Evolutionary conservation across 1,140 invertebrate genomes (phyloP).

Genomic region (Stegodyphus dumicola): DNA sequence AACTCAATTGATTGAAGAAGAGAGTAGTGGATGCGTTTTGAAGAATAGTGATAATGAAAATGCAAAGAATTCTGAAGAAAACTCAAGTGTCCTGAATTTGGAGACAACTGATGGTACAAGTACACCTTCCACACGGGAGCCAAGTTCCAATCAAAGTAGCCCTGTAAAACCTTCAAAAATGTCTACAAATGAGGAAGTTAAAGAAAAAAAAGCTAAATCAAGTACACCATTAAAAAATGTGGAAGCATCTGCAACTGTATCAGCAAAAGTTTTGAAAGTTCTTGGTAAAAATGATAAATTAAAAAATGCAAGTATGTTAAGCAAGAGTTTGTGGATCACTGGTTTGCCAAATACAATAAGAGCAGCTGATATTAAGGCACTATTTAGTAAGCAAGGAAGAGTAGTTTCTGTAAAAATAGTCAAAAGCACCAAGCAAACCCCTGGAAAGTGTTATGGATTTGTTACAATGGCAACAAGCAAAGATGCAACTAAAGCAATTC

Average conservation of each 20-base stretch:
- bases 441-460: constrained; percentile 92
- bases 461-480: constrained; percentile 90
- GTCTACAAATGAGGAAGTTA: neutral
- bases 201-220: neutral
- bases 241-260: neutral
- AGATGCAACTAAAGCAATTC: constrained; percentile 90
- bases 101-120: neutral
- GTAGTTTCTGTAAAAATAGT: constrained; percentile 95
- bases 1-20: neutral
- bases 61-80: neutral
- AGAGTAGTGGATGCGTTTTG: neutral
- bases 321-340: constrained; percentile 90
- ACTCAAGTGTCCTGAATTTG: neutral
- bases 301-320: constrained; percentile 1
- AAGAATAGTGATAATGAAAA: neutral
- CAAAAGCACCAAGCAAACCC: constrained; percentile 89
- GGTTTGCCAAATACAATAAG: constrained; percentile 87
- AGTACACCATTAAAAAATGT: neutral
- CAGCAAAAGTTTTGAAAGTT: constrained; percentile 42
- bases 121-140: neutral
- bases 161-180: neutral
- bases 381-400: constrained; percentile 93
- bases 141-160: neutral
- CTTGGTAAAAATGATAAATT: constrained; percentile 38
- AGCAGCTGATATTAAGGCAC: constrained; percentile 90